Evolutionary conservation across 2,113 vertebrate genomes (phyloP).

Genomic region (Saccopteryx bilineata): DNA sequence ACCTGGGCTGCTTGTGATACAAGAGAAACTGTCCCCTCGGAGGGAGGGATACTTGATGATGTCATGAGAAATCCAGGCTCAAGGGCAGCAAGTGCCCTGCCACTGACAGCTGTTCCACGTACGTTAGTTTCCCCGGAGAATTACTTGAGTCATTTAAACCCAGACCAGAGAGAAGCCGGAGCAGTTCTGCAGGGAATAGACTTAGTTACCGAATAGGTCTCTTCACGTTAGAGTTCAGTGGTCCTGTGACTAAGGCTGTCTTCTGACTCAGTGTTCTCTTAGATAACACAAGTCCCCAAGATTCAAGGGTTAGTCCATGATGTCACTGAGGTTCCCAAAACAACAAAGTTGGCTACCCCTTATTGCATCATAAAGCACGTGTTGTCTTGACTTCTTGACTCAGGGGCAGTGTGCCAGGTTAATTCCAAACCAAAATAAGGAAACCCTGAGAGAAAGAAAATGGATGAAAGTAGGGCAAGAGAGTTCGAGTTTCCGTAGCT

Average conservation of each 20-base stretch:
- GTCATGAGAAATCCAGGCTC: slow-evolving; percentile 33
- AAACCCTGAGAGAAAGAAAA: neutral
- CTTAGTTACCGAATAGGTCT: slow-evolving; percentile 42
- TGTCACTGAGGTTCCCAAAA: slow-evolving; percentile 71
- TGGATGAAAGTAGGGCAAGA: neutral
- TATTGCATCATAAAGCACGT: slow-evolving; percentile 42
- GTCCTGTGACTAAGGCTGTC: slow-evolving; percentile 58
- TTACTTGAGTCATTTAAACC: slow-evolving; percentile 60
- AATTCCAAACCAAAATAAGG: neutral
- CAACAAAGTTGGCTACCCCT: slow-evolving; percentile 32
- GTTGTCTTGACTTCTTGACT: slow-evolving; percentile 54
- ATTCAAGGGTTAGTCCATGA: slow-evolving; percentile 36
- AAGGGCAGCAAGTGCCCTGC: slow-evolving; percentile 16
- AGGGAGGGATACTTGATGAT: slow-evolving; percentile 3
- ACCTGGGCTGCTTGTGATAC: neutral
- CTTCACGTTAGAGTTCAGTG: neutral
- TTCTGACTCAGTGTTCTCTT: slow-evolving; percentile 71
- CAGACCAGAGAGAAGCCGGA: slow-evolving; percentile 25
- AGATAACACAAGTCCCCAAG: neutral
- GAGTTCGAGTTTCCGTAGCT: neutral
- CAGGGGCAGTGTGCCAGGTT: neutral
- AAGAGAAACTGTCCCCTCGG: neutral
- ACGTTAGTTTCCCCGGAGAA: slow-evolving; percentile 63
- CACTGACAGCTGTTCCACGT: slow-evolving; percentile 70
- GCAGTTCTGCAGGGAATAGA: slow-evolving; percentile 27